Evolutionary conservation across 64 coral and sea anemone species (phyloP).

Genomic region (Dendrophyllia cribrosa): DNA sequence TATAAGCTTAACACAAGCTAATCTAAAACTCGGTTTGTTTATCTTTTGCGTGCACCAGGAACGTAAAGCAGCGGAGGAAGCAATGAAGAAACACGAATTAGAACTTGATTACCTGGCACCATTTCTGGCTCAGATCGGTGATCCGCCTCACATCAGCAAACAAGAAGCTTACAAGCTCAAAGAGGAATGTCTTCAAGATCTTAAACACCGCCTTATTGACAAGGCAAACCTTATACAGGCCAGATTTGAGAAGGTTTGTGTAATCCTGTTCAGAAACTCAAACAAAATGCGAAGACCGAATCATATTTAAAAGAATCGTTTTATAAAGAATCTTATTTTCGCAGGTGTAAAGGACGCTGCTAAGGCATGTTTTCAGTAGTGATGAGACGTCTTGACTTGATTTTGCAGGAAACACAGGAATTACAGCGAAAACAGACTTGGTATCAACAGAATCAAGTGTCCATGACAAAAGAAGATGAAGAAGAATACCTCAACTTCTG

Average conservation of each 20-base stretch:
- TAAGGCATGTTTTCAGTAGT: no score
- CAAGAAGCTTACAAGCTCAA: conserved; percentile 95
- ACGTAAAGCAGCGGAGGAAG: conserved; percentile 90
- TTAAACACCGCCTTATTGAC: conserved; percentile 96
- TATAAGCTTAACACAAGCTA: no score
- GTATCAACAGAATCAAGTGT: conserved; percentile 99
- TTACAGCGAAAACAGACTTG: conserved; percentile 95
- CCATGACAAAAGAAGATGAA: conserved; percentile 99
- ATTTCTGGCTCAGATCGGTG: conserved; percentile 98
- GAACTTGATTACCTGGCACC: conserved; percentile 97
- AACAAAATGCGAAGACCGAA: no score
- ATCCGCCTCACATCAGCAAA: conserved; percentile 84
- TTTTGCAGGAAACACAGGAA: conserved; percentile 94
- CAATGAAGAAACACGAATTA: conserved; percentile 97
- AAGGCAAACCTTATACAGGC: conserved; percentile 98
- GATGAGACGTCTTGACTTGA: background rate
- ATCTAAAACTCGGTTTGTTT: background rate
- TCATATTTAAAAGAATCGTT: no score
- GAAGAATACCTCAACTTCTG: conserved; percentile 99
- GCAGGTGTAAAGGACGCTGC: no score
- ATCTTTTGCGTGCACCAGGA: conserved; percentile 46
- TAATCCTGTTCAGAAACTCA: background rate
- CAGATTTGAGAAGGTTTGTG: conserved; percentile 94
- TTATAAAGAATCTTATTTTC: no score
- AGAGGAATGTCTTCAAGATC: conserved; percentile 96